Percentiles rank a stretch among this genome's conserved stretches.
Conservation (phyloP, 2,888 invertebrate species). For the Epinotia bilunana region DNA sequence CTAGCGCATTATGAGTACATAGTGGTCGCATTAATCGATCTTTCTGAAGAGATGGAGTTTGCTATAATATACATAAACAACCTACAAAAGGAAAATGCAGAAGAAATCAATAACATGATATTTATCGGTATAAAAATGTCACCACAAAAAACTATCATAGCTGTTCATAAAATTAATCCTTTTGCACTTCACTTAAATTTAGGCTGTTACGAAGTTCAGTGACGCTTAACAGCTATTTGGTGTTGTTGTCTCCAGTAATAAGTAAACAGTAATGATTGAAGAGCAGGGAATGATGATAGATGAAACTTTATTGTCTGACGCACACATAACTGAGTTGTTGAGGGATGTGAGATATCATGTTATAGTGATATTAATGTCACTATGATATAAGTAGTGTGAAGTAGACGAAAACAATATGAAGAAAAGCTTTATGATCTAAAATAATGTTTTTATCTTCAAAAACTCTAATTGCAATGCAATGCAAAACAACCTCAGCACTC, state of each 20-base stretch:
- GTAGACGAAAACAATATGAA: background rate
- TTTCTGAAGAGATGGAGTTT: background rate
- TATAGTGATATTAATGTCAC: slow-evolving; percentile 51
- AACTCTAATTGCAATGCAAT: too few relatives aligned
- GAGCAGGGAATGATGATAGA: slow-evolving; percentile 78
- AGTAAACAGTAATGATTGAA: slow-evolving; percentile 83
- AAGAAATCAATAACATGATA: background rate
- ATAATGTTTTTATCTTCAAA: too few relatives aligned
- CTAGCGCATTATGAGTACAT: background rate
- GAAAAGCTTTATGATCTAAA: too few relatives aligned
- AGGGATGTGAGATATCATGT: slow-evolving; percentile 60
- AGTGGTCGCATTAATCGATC: background rate
- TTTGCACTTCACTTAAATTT: background rate
- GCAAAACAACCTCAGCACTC: too few relatives aligned
- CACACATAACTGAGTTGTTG: slow-evolving; percentile 65
- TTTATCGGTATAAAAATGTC: background rate
- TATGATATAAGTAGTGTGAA: background rate
- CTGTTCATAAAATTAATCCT: background rate
- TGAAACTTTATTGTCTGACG: slow-evolving; percentile 77
- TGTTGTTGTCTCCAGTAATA: slow-evolving; percentile 75
- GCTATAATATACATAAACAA: background rate
- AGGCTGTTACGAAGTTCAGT: slow-evolving; percentile 58
- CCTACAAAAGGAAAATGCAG: background rate
- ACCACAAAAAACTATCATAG: background rate
- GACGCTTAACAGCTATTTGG: slow-evolving; percentile 77